Conservation (phyloP, 2,113 vertebrate genomes). For the Salvelinus alpinus region DNA sequence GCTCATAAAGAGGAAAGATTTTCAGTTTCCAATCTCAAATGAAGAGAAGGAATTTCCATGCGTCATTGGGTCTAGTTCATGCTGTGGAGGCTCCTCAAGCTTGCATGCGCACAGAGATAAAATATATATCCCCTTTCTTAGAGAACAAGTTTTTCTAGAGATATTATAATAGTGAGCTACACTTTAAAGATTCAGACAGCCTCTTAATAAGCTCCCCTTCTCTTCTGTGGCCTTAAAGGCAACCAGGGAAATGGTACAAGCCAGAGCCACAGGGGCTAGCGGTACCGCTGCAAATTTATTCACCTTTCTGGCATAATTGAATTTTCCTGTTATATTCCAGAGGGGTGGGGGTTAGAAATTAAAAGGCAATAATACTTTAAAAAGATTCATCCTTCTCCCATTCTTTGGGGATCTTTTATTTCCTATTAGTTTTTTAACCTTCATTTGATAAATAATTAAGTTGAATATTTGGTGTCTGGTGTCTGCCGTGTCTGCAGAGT, state of each 20-base stretch:
- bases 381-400: conserved; percentile 19
- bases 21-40: no score
- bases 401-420: conserved; percentile 16
- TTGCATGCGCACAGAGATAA: not conserved
- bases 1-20: not conserved
- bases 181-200: conserved; percentile 46
- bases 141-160: conserved; percentile 16
- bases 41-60: not conserved
- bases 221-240: conserved; percentile 45
- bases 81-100: no score
- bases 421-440: not conserved
- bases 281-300: conserved; percentile 69
- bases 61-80: not conserved
- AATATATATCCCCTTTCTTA: conserved; percentile 4
- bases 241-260: conserved; percentile 60
- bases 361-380: conserved; percentile 7
- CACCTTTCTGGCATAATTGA: conserved; percentile 77
- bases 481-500: no score
- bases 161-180: conserved; percentile 34
- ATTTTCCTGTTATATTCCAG: conserved; percentile 70
- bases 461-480: conserved; percentile 24
- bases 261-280: conserved; percentile 48
- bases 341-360: conserved; percentile 33
- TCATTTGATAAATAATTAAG: conserved; percentile 68
- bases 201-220: conserved; percentile 52